A percentile compares a stretch with the other conserved stretches of the same genome.
phyloP scores from a whole-genome alignment of 2,888 invertebrate genomes.

The Stenchaetothrips biformis region DNA sequence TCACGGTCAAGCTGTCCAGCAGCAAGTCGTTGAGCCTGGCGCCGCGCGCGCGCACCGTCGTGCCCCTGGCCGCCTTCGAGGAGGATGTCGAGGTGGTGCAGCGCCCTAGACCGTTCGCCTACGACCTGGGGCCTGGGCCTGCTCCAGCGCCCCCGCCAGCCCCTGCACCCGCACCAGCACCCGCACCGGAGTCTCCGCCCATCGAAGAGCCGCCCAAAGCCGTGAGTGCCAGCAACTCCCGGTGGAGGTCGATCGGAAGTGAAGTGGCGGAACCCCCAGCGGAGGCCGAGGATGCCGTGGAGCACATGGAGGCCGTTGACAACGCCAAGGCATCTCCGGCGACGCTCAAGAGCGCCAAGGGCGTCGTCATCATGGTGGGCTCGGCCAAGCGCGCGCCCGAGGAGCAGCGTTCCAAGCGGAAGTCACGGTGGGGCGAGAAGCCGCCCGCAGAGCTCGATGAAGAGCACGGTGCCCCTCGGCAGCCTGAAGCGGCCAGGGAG shows the following conservation, averaged over 20 bases:
- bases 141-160: neutral
- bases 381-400: neutral
- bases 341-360: neutral
- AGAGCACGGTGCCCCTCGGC: neutral
- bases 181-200: neutral
- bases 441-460: neutral
- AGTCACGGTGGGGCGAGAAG: slow-evolving; percentile 16
- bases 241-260: neutral
- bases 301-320: neutral
- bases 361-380: neutral
- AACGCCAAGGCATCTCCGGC: neutral
- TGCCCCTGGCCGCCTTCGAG: neutral
- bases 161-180: neutral
- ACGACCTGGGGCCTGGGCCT: neutral
- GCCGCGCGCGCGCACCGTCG: neutral
- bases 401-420: slow-evolving; percentile 5
- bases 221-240: neutral
- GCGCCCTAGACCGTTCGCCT: neutral
- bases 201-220: neutral
- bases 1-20: slow-evolving; percentile 1
- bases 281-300: neutral
- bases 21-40: neutral
- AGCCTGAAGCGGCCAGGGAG: no score
- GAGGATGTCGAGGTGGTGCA: neutral
- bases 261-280: neutral